These are phyloP conservation scores for Cervus canadensis DNA, from an alignment of 2,113 vertebrate genomes.

Conservation along the genomic window DNA sequence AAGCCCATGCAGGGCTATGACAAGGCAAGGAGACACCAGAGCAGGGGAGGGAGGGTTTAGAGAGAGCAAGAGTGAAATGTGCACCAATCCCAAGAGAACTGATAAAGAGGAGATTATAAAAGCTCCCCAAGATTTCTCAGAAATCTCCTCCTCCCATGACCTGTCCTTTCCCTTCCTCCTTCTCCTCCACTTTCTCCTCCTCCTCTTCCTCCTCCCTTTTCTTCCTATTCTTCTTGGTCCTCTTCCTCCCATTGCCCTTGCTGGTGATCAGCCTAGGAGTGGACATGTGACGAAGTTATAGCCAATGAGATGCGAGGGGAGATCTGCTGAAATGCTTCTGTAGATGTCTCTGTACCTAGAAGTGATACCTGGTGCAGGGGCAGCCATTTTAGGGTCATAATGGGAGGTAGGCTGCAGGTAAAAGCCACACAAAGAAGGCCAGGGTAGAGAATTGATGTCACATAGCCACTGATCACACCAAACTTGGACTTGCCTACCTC, in stretches of 20 bases:
- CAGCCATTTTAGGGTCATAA: background rate
- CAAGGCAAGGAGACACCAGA: background rate
- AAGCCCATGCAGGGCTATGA: background rate
- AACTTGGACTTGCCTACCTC: background rate
- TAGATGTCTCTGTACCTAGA: background rate
- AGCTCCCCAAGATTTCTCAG: background rate
- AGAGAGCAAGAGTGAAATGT: background rate
- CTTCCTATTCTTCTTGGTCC: background rate
- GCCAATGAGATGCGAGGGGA: background rate
- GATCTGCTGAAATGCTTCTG: background rate
- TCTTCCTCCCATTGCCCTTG: background rate
- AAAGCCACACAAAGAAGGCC: background rate
- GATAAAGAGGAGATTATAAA: background rate
- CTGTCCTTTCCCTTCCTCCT: background rate
- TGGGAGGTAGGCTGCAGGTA: background rate
- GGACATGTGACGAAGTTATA: background rate
- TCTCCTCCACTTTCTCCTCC: background rate
- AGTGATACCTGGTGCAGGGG: background rate
- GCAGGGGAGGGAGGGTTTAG: background rate
- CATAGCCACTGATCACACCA: background rate
- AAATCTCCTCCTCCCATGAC: background rate
- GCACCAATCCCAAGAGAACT: background rate
- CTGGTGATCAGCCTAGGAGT: background rate
- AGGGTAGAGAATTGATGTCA: background rate
- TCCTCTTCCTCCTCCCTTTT: background rate